Evolutionary conservation across 2,888 invertebrate genomes (phyloP), one percentile per base, ranked within the genome.

Genomic region (Nemoura dubitans): DNA sequence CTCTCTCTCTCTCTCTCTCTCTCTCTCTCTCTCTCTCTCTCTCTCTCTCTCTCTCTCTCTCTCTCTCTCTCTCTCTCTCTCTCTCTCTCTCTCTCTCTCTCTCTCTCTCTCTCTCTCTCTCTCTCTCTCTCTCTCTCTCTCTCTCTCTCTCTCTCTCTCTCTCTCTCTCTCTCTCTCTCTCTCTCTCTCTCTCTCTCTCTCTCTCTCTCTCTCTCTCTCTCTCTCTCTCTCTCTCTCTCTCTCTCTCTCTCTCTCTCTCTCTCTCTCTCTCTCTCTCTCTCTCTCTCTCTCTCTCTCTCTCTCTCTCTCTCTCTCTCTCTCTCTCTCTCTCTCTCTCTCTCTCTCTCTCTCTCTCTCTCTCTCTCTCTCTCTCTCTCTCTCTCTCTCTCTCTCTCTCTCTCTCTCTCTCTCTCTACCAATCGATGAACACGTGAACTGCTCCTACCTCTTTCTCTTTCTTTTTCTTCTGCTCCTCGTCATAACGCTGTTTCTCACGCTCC

Each of bases 391-490:
- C 26, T 86, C 84, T 86, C 76, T 83, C 76, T 85, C 82, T 36
- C 87, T 89, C 88, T 86, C 87, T 88, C 78, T 88, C 88, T 86
- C 89, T 88, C 76, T 87, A 43, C 88, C 80, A 3, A 14, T 80
- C 14, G 10, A 82, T 26, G 80, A n/a, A n/a, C n/a, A n/a, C n/a
- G n/a, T n/a, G n/a, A n/a, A n/a, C n/a, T 59, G 21, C 2, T 28
- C 88, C 88, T 86, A 90, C 90, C 87, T 89, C 89, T 87, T 89
- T 90, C 78, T 89, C 89, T 59, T 89, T 89, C 42, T 89, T 88
- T 86, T 91, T 91, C 86, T 93, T 93, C 88, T 95, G 94, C 90
- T 98, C 98, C 88, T 94, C 93, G 90, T 97, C 95, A 88, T 95
- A 91, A 88, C 95, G 94, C 89, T 94, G 92, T 87, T 94, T 93